Evolutionary conservation across 2,888 invertebrate genomes (phyloP), one percentile per base, ranked within the genome.

Genomic region (Cheilosia urbana): DNA sequence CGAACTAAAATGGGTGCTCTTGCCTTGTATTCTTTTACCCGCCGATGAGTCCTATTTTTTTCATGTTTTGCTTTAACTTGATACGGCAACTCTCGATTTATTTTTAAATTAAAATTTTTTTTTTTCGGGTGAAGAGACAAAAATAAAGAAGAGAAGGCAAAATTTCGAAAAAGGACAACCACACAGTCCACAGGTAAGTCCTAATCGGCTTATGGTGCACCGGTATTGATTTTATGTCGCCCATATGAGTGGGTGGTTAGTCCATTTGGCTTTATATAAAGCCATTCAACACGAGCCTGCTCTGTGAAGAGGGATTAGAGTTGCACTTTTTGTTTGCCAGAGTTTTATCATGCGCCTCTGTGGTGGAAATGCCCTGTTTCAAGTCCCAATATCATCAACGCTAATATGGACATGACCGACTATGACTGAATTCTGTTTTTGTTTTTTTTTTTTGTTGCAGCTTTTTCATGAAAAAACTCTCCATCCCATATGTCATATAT

Each of bases 121-220:
- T 79, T 79, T 83, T 83, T 79, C 57, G 58, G 42, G 55, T 45
- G 47, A 58, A 60, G 63, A 27, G 51, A n/a, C 24, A 19, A n/a
- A 17, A 40, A 55, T n/a, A 30, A 49, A 4, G 1, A 11, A 7
- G 7, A 2, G 37, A 4, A 13, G 57, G 21, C 19, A 63, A 37
- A 58, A 65, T 60, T 53, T 66, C 51, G 30, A 51, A 27, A 47
- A 30, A 3, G n/a, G 63, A 65, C 63, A 65, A 42, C 19, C 57
- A 21, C 15, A 45, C 24, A n/a, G 45, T 47, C 81, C 77, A 77
- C 71, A 81, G 85, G 85, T 80, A 85, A 77, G 72, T 77, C 85
- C 85, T 85, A 85, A 85, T 81, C 81, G 76, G 85, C 76, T 85
- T 85, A 85, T 72, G 85, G 81, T 81, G 85, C 85, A 80, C 47